These are phyloP conservation scores for Notoglanidium macrostoma DNA, from an alignment of 2,797 vertebrate genomes.

Conservation along the genomic window DNA sequence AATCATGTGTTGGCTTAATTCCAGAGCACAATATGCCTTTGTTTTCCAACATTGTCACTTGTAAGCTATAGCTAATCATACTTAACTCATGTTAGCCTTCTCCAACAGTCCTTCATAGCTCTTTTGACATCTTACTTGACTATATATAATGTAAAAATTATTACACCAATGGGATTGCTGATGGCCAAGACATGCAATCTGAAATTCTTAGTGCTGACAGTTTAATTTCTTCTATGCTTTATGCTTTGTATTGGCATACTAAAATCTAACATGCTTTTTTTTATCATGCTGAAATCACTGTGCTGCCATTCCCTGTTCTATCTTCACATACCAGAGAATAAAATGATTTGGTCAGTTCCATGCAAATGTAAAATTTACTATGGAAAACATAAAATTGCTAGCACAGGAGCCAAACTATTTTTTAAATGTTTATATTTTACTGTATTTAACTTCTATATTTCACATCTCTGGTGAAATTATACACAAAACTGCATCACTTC, in stretches of 20 bases:
- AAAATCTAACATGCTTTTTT: neutral
- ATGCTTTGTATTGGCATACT: neutral
- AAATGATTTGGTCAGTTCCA: neutral
- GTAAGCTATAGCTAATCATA: neutral
- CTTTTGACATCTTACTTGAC: neutral
- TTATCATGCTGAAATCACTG: neutral
- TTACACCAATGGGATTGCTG: neutral
- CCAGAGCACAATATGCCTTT: constrained; percentile 5
- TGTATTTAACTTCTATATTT: no score
- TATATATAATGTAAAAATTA: neutral
- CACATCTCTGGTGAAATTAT: neutral
- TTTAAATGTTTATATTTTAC: neutral
- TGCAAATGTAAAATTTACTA: neutral
- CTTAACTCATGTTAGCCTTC: neutral
- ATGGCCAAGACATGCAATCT: neutral
- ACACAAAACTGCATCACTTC: neutral
- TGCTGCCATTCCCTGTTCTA: neutral
- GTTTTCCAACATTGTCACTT: neutral
- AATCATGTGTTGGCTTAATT: neutral
- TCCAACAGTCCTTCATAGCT: neutral
- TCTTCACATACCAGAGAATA: neutral
- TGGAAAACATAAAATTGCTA: neutral
- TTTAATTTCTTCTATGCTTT: neutral
- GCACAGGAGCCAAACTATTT: neutral
- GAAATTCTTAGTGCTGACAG: neutral